These are phyloP conservation scores for Trinectes maculatus DNA, from an alignment of 2,113 vertebrate genomes.

Conservation along the genomic window DNA sequence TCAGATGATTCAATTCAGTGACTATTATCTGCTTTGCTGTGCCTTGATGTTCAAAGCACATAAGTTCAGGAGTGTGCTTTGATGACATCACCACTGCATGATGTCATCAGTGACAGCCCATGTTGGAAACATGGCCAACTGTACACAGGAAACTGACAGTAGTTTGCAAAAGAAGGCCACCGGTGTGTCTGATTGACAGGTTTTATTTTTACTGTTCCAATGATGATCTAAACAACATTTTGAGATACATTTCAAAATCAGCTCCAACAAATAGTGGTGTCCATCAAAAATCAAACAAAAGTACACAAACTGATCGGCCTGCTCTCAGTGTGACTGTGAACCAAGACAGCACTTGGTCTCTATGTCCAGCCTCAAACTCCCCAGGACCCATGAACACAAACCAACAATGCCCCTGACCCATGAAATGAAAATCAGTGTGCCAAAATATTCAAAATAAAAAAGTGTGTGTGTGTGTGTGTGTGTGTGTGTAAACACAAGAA, in stretches of 20 bases:
- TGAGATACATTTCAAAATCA: too few species aligned
- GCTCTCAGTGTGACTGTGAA: too few species aligned
- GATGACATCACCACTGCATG: too few species aligned
- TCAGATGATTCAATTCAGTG: too few species aligned
- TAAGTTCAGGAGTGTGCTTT: too few species aligned
- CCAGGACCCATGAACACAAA: too few species aligned
- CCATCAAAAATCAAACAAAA: not conserved
- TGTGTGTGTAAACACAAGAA: conserved; percentile 68
- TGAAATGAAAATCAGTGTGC: conserved; percentile 45
- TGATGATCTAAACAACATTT: too few species aligned
- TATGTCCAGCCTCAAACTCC: too few species aligned
- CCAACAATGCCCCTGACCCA: conserved; percentile 36
- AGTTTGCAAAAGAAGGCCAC: conserved; percentile 48
- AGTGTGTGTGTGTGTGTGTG: conserved; percentile 75
- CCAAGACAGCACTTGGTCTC: too few species aligned
- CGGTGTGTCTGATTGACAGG: not conserved
- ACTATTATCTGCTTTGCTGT: too few species aligned
- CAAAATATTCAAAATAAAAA: conserved; percentile 78
- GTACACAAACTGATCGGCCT: conserved; percentile 21
- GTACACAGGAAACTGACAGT: conserved; percentile 55
- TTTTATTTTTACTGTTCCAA: too few species aligned
- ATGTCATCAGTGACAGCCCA: conserved; percentile 33
- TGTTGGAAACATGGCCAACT: conserved; percentile 40
- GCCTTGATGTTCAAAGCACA: too few species aligned
- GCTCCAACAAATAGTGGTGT: not conserved